Base-by-base conservation (phyloP, 2,797 vertebrate genomes). In the Erethizon dorsatum region DNA sequence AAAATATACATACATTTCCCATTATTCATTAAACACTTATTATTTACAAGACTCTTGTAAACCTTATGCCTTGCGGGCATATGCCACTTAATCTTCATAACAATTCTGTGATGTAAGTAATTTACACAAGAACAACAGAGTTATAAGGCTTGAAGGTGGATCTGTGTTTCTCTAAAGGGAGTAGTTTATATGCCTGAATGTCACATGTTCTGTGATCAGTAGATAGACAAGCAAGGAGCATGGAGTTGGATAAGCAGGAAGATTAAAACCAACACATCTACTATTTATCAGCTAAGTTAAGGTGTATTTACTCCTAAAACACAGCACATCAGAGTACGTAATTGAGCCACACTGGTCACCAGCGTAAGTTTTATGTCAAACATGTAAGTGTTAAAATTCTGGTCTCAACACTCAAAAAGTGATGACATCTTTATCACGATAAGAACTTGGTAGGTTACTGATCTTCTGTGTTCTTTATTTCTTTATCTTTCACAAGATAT, bases 1-100 rank as follows among this genome's bases (percentile, higher is more conserved):
- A 94, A 77, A 85, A 79, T 52, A 20, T 37, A 45, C 37, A 71
- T 26, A 14, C 54, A 92, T 91, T 92, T 88, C 73, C 79, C 65
- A 86, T 47, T 65, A 92, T 96, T 97, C 95, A 96, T 91, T 80
- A 88, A 94, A 80, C 79, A 88, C 85, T 97, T 97, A 88, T 65
- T 95, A 95, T 97, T 95, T 95, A 83, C 82, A 97, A 97, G 83
- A 88, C 17, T 50, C 95, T 95, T 96, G 69, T 96, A 97, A 97
- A 98, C 41, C 15, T 31, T 31, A 45, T 94, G 75, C 78, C 95
- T 92, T 47, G 10, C 18, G 56, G 94, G 91, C 96, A 80, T 57
- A 33, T 2, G 12, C 78, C 69, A 91, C 61, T 93, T 95, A 86
- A 96, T 93, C 92, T 88, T 83, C 54, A 57, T 41, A 96, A 86